phyloP scores from a whole-genome alignment of 2,888 invertebrate species.

The Bhutanitis thaidina region DNA sequence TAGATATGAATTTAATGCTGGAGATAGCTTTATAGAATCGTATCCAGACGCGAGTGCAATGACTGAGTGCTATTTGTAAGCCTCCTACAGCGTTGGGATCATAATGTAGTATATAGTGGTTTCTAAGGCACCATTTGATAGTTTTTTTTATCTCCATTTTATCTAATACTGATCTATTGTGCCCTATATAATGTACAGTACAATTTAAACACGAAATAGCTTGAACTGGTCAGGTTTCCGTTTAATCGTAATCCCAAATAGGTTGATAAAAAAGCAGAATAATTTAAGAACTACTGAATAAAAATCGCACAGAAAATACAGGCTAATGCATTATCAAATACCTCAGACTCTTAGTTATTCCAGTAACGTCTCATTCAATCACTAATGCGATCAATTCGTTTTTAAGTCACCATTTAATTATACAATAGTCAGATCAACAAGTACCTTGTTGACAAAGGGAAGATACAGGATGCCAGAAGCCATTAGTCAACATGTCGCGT shows the following conservation, averaged over 20 bases:
- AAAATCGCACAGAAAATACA: too few species aligned
- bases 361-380: neutral
- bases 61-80: neutral
- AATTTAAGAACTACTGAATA: too few species aligned
- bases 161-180: too few species aligned
- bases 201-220: too few species aligned
- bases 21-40: conserved; percentile 14
- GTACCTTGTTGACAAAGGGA: conserved; percentile 1
- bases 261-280: too few species aligned
- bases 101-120: neutral
- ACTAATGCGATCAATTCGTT: neutral
- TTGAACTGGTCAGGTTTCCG: too few species aligned
- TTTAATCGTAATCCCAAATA: too few species aligned
- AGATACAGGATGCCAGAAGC: conserved; percentile 10
- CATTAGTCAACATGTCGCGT: conserved; percentile 7
- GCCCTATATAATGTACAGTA: too few species aligned
- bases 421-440: neutral
- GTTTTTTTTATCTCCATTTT: too few species aligned
- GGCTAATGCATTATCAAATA: too few species aligned
- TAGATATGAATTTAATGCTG: conserved; percentile 1
- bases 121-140: too few species aligned
- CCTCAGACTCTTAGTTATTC: too few species aligned
- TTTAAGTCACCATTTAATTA: neutral
- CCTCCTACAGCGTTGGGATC: neutral
- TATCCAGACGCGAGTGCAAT: neutral